phyloP scores from a whole-genome alignment of 2,113 vertebrate species.

The Litocranius walleri region DNA sequence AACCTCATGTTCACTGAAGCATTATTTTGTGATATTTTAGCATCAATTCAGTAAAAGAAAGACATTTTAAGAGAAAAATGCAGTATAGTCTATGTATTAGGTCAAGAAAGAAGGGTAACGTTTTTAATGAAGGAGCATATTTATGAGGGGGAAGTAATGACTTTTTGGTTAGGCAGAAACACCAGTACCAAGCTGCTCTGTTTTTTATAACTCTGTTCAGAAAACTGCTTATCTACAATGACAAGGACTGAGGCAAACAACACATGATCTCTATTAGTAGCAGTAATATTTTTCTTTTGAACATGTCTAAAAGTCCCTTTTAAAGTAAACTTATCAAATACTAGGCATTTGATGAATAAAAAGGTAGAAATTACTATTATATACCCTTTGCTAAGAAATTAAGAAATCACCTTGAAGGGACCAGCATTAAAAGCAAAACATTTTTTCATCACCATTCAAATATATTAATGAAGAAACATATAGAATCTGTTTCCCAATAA shows the following conservation, averaged over 20 bases:
- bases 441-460: background rate
- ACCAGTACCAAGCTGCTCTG: background rate
- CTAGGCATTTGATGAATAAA: background rate
- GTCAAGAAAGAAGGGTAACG: background rate
- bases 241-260: background rate
- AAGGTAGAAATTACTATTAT: background rate
- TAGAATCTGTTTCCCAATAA: background rate
- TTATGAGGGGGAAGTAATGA: background rate
- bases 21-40: conserved; percentile 46
- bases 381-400: background rate
- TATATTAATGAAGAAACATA: background rate
- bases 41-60: conserved; percentile 11
- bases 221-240: background rate
- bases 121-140: conserved; percentile 18
- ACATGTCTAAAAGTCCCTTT: background rate
- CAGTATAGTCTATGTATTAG: background rate
- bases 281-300: background rate
- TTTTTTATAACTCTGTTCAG: background rate
- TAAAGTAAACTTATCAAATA: background rate
- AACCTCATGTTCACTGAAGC: background rate
- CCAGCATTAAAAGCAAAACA: background rate
- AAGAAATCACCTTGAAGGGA: conserved; percentile 12
- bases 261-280: background rate
- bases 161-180: background rate
- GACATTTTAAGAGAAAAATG: background rate